Evolutionary conservation across 2,113 vertebrate genomes (phyloP).

Genomic region (Barnardius zonarius): DNA sequence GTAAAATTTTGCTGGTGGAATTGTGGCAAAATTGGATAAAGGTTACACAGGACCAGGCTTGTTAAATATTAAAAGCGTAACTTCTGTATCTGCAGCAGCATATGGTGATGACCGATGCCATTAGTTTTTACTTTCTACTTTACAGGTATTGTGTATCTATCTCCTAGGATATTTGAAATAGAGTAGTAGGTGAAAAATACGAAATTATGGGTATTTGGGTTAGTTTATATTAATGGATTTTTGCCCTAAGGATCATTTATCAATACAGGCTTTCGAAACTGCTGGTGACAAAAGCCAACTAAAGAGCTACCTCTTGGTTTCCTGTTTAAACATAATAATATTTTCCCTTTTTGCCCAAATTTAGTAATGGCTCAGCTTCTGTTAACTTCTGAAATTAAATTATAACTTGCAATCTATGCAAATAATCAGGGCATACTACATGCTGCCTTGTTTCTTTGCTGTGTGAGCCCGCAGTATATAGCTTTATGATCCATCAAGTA

Average conservation of each 20-base stretch:
- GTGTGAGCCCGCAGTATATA: accelerated
- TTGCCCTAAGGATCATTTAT: not conserved
- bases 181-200: not conserved
- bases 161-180: not conserved
- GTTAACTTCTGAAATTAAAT: not conserved
- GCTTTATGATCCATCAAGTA: not conserved
- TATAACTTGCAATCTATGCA: not conserved
- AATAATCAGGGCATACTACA: not conserved
- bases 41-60: not conserved
- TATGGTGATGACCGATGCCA: not conserved
- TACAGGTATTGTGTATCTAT: not conserved
- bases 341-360: not conserved
- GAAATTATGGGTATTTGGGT: not conserved
- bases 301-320: not conserved
- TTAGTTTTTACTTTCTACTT: not conserved
- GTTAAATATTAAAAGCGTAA: not conserved
- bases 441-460: not conserved
- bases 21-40: not conserved
- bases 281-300: not conserved
- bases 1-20: not conserved
- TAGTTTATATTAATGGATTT: not conserved
- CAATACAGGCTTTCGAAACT: not conserved
- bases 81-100: not conserved
- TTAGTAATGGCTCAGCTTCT: not conserved
- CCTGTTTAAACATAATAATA: not conserved